These are phyloP conservation scores for Plestiodon gilberti DNA, from an alignment of 2,113 vertebrate species.

Conservation along the genomic window DNA sequence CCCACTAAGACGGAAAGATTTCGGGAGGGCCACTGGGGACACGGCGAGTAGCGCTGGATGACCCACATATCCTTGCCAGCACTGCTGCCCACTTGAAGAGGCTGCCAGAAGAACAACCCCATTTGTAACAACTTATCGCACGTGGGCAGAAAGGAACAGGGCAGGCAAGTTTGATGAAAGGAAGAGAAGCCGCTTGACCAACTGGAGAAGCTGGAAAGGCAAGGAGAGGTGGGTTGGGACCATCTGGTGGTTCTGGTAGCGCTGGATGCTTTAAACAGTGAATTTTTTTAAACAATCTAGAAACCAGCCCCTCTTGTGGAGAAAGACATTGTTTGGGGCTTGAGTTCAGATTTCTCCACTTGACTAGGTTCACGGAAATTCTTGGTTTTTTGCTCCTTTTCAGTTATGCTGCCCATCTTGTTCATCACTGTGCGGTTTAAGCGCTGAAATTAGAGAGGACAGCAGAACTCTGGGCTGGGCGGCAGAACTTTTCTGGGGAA, in stretches of 20 bases:
- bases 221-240: no score
- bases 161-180: neutral
- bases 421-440: neutral
- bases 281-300: neutral
- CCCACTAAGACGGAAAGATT: neutral
- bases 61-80: neutral
- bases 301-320: neutral
- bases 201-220: no score
- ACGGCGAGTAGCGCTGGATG: neutral
- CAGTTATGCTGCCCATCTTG: neutral
- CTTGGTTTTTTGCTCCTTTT: neutral
- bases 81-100: neutral
- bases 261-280: neutral
- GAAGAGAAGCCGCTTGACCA: neutral
- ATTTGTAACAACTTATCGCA: no score
- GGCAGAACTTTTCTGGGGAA: neutral
- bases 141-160: no score
- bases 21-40: neutral
- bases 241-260: neutral
- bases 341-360: neutral
- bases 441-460: neutral
- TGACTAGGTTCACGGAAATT: accelerated
- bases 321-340: neutral
- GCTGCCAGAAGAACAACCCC: neutral
- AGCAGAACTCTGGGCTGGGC: no score